Percentiles rank a stretch among this genome's conserved stretches.
phyloP scores from a whole-genome alignment of 92 coral and sea anemone genomes.

The Epizoanthus fatuus region DNA sequence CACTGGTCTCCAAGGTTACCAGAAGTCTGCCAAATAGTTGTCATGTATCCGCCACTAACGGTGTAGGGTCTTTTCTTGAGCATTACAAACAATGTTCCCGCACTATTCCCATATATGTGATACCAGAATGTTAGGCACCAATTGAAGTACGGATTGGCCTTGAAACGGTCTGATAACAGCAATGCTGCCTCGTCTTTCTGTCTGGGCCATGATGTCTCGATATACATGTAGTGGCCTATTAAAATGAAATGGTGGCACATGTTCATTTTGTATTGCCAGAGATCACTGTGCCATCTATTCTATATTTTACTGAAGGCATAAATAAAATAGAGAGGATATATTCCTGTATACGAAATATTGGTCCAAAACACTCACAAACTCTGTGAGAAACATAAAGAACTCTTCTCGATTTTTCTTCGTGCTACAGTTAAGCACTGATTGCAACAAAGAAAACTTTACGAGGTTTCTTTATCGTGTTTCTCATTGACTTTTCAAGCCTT shows the following conservation, averaged over 20 bases:
- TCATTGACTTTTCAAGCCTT: too few species aligned
- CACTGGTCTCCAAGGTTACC: conserved; percentile 90
- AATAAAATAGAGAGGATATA: too few species aligned
- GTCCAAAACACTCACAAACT: background rate
- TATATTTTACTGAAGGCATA: too few species aligned
- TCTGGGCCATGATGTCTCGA: conserved; percentile 90
- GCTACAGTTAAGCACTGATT: background rate
- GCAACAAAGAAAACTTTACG: too few species aligned
- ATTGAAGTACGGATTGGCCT: conserved; percentile 67
- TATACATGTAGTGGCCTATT: conserved; percentile 89
- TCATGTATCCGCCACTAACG: conserved; percentile 59
- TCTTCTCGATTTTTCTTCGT: too few species aligned
- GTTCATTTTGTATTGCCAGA: background rate
- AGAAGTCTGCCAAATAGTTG: conserved; percentile 42
- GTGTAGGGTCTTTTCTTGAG: conserved; percentile 58
- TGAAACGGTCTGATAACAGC: conserved; percentile 85
- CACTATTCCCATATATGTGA: conserved; percentile 92
- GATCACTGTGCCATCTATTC: background rate
- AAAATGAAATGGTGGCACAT: background rate
- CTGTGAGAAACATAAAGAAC: too few species aligned
- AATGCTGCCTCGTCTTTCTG: conserved; percentile 80
- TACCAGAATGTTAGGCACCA: conserved; percentile 97
- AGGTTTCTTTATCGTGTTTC: too few species aligned
- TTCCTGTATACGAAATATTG: too few species aligned
- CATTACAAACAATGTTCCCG: conserved; percentile 77